A percentile compares a stretch with the other conserved stretches of the same genome.
Evolutionary conservation across 2,888 invertebrate species (phyloP).

Genomic region (Campoplex capitator): DNA sequence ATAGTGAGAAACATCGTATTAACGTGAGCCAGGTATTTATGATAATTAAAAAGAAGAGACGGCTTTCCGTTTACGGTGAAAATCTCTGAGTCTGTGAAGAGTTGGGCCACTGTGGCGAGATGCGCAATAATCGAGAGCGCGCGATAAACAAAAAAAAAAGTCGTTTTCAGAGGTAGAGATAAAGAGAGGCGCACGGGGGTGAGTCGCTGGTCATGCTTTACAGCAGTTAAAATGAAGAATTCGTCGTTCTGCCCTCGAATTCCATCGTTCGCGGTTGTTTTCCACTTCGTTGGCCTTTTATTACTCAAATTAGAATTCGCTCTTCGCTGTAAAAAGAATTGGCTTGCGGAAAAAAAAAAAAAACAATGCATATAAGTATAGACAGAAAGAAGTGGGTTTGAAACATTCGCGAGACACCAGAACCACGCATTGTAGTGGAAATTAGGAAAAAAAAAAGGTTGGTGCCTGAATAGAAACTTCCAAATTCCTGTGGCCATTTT

Average conservation of each 20-base stretch:
- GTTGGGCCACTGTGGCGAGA: conserved; percentile 13
- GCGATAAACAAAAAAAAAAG: conserved; percentile 24
- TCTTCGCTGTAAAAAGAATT: conserved; percentile 13
- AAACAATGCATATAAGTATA: conserved; percentile 9
- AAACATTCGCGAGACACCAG: conserved; percentile 8
- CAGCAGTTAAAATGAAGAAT: conserved; percentile 38
- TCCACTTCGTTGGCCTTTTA: conserved; percentile 53
- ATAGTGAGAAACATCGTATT: conserved; percentile 35
- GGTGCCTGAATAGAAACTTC: not conserved
- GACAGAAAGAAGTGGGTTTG: not conserved
- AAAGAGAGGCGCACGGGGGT: not conserved
- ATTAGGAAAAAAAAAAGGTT: not conserved
- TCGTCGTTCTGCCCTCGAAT: conserved; percentile 41
- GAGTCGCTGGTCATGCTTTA: conserved; percentile 10
- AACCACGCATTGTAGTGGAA: not conserved
- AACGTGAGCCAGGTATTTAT: conserved; percentile 33
- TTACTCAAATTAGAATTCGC: conserved; percentile 64
- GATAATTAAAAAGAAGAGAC: conserved; percentile 44
- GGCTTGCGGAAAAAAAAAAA: not conserved
- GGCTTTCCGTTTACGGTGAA: conserved; percentile 20
- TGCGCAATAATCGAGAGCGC: conserved; percentile 47
- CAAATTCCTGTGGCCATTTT: not conserved
- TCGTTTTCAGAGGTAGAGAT: conserved; percentile 7
- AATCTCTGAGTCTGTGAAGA: conserved; percentile 10
- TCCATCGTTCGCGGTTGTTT: conserved; percentile 49